Evolutionary conservation across 2,113 vertebrate genomes (phyloP).

Genomic region (Camelus dromedarius): DNA sequence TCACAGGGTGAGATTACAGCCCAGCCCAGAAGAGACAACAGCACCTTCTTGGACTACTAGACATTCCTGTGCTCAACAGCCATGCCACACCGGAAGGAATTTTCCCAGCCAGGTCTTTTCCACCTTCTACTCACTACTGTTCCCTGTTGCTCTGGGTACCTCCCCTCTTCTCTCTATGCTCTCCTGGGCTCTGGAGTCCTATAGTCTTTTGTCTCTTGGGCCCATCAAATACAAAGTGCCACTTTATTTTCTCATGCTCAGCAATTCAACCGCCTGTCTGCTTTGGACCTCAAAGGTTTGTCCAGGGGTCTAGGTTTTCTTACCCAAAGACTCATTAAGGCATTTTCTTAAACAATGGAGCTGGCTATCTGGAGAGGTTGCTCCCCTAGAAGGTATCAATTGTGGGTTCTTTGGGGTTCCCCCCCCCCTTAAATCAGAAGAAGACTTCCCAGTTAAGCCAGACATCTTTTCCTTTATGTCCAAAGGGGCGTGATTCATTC

Average conservation of each 20-base stretch:
- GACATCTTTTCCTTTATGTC: constrained; percentile 17
- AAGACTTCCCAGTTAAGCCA: constrained; percentile 37
- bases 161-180: not conserved
- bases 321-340: not conserved
- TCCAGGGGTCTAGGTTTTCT: not conserved
- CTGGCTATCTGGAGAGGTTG: not conserved
- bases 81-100: not conserved
- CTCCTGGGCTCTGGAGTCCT: not conserved
- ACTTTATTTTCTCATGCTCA: not conserved
- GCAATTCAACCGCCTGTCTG: not conserved
- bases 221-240: not conserved
- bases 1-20: not conserved
- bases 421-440: not conserved
- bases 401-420: not conserved
- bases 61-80: not conserved
- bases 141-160: not conserved
- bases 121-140: not conserved
- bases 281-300: not conserved
- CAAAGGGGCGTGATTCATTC: constrained; percentile 29
- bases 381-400: not conserved
- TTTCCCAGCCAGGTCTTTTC: not conserved
- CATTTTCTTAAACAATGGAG: constrained; percentile 3
- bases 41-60: not conserved
- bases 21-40: not conserved
- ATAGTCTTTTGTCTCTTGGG: not conserved